Evolutionary conservation across 92 coral and sea anemone genomes (phyloP).

Genomic region (Desmophyllum pertusum): DNA sequence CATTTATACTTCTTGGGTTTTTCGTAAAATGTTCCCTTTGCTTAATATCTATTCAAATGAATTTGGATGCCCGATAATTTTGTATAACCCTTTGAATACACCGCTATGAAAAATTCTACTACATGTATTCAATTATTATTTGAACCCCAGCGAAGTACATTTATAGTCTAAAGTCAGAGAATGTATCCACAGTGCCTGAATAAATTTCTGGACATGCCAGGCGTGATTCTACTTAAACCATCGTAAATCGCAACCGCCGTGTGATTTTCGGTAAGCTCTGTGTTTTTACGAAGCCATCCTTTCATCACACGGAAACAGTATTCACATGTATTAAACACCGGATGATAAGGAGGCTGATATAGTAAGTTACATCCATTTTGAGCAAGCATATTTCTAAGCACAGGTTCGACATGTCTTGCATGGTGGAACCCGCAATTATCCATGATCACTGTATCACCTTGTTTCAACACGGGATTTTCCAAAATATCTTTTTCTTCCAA

Average conservation of each 20-base stretch:
- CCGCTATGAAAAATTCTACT: no score
- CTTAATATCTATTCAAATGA: no score
- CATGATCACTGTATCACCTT: constrained; percentile 39
- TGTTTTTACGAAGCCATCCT: constrained; percentile 41
- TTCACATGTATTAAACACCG: constrained; percentile 52
- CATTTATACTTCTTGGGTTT: no score
- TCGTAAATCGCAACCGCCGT: constrained; percentile 51
- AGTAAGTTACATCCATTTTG: constrained; percentile 39
- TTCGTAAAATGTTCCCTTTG: no score
- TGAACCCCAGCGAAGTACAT: no score
- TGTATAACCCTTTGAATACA: no score
- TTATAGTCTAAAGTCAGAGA: not conserved
- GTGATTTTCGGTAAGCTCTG: constrained; percentile 41
- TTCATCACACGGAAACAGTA: constrained; percentile 49
- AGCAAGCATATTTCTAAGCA: constrained; percentile 38
- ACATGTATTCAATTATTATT: no score
- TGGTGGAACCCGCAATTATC: constrained; percentile 48
- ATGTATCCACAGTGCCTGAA: constrained; percentile 57
- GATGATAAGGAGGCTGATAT: constrained; percentile 53
- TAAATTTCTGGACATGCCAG: constrained; percentile 42
- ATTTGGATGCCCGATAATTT: no score
- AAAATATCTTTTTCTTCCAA: no score
- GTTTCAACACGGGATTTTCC: constrained; percentile 51
- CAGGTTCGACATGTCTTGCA: constrained; percentile 34
- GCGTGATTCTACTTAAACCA: constrained; percentile 37